Evolutionary conservation across 2,888 invertebrate species (phyloP), one percentile per base, ranked within the genome.

Genomic region (Notodonta ziczac): DNA sequence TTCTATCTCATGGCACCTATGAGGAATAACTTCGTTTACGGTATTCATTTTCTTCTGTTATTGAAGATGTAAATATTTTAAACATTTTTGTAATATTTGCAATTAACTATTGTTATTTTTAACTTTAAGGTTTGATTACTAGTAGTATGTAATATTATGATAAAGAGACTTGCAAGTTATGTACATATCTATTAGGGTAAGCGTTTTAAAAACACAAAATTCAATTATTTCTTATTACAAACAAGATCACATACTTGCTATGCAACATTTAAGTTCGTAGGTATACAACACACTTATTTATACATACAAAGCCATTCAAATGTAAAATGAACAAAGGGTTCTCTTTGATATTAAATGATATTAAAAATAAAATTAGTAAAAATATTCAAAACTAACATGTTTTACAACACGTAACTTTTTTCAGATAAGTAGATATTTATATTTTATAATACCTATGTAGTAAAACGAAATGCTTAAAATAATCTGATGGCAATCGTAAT

Each of bases 151-250:
- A 84, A 86, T 86, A 85, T 87, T 87, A 86, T 86, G 83, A 88
- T 87, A 78, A 90, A 85, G 90, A 90, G 91, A 93, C 92, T 91
- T 90, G 86, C 87, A 89, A 88, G 86, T 87, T 89, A 81, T 93
- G 93, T 93, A 93, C 90, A 93, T 93, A 93, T 92, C 90, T 92
- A 82, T 82, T 93, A 93, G 93, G 84, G 66, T 93, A 91, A 91
- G 91, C 77, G 75, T 77, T 85, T 78, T 77, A 67, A 70, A 73
- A 76, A 80, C 74, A 77, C 71, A 73, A 68, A 66, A 67, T 53
- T 55, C 56, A 61, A 67, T 60, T 60, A 64, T 66, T 65, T 57
- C 64, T 75, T 59, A 65, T 69, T 63, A 72, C 58, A 56, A 35
- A 58, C 51, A 61, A n/a, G 59, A 59, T 58, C 62, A 58, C 71